These are phyloP conservation scores for Dicroscelio sp. DNA, from an alignment of 2,888 invertebrate species.

Conservation along the genomic window DNA sequence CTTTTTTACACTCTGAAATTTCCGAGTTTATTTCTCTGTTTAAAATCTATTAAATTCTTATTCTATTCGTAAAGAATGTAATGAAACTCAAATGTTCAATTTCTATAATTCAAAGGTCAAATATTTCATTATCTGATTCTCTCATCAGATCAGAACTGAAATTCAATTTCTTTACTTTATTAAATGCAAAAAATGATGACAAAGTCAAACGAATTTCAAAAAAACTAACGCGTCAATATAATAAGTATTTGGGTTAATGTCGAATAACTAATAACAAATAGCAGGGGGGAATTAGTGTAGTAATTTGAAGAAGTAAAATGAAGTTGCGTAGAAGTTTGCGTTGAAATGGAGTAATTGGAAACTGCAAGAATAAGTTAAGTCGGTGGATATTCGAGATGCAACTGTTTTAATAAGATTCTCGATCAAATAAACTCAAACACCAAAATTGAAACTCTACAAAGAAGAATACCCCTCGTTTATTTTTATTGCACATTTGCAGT, in stretches of 20 bases:
- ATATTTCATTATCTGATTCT: no score
- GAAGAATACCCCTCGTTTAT: not conserved
- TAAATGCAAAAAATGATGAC: not conserved
- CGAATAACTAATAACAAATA: slow-evolving; percentile 59
- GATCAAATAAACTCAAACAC: slow-evolving; percentile 50
- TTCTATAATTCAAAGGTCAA: no score
- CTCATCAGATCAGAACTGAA: no score
- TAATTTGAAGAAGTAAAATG: slow-evolving; percentile 64
- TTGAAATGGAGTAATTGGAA: slow-evolving; percentile 61
- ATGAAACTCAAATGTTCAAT: no score
- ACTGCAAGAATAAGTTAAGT: slow-evolving; percentile 58
- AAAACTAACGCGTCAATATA: not conserved
- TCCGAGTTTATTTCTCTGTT: no score
- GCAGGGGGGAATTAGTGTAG: slow-evolving; percentile 16
- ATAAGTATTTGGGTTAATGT: slow-evolving; percentile 21
- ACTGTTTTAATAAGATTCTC: slow-evolving; percentile 67
- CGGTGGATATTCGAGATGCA: slow-evolving; percentile 53
- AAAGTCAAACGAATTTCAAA: slow-evolving; percentile 18
- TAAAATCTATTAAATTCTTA: no score
- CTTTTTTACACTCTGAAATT: no score
- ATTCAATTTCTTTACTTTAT: not conserved
- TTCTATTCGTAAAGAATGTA: no score
- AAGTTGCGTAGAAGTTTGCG: slow-evolving; percentile 60
- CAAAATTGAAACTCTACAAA: slow-evolving; percentile 47
- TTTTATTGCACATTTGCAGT: not conserved